Conservation (phyloP, 2,113 vertebrate species). For the Hemibagrus wyckioides region DNA sequence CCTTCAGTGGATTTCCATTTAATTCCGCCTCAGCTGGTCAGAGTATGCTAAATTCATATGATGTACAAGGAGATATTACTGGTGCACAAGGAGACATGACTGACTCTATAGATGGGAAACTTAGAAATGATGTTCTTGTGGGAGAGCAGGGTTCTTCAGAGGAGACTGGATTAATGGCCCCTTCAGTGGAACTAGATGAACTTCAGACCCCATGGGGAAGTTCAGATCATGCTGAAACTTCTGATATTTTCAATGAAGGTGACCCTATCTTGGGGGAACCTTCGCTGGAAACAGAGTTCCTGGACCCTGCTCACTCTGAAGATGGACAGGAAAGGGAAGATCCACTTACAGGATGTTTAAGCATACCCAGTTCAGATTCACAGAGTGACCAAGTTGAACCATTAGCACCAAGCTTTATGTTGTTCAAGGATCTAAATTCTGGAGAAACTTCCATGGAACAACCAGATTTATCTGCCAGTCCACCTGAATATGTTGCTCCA, state of each 20-base stretch:
- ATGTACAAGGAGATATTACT: conserved; percentile 62
- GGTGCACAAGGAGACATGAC: conserved; percentile 51
- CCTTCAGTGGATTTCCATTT: conserved; percentile 78
- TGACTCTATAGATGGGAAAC: conserved; percentile 69
- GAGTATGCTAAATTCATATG: conserved; percentile 80
- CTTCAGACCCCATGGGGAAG: conserved; percentile 76
- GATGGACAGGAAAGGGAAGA: conserved; percentile 61
- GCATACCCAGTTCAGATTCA: conserved; percentile 73
- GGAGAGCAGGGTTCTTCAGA: conserved; percentile 77
- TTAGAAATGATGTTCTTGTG: conserved; percentile 74
- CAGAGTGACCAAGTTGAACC: conserved; percentile 70
- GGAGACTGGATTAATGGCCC: conserved; percentile 74
- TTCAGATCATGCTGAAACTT: conserved; percentile 70
- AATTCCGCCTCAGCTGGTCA: conserved; percentile 75
- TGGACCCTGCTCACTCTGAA: conserved; percentile 72
- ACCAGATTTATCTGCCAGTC: conserved; percentile 68
- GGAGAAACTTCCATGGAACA: conserved; percentile 68
- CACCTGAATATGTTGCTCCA: conserved; percentile 68
- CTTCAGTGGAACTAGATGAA: conserved; percentile 72
- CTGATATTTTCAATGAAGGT: conserved; percentile 78
- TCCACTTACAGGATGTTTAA: conserved; percentile 74
- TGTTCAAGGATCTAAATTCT: conserved; percentile 78
- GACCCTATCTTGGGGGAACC: conserved; percentile 75
- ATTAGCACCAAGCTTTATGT: conserved; percentile 73
- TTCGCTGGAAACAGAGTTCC: conserved; percentile 69